These are phyloP conservation scores for Germaria angustata DNA, from an alignment of 2,888 invertebrate species.

Conservation along the genomic window DNA sequence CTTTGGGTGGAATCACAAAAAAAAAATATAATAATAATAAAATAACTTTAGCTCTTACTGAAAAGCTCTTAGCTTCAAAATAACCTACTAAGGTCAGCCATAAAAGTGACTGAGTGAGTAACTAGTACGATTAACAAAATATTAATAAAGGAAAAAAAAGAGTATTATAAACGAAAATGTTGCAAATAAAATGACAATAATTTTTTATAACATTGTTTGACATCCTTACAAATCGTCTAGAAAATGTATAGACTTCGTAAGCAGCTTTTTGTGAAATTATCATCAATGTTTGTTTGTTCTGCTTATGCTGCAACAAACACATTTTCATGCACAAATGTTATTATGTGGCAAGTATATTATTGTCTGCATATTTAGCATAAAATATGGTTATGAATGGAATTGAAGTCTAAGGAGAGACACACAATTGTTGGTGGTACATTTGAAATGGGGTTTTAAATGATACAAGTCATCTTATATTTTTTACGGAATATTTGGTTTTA, in stretches of 20 bases:
- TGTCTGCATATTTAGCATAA: neutral
- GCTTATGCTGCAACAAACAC: neutral
- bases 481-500: neutral
- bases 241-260: conserved; percentile 16
- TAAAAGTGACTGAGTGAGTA: conserved; percentile 14
- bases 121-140: conserved; percentile 7
- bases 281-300: conserved; percentile 48
- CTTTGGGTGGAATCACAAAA: conserved; percentile 36
- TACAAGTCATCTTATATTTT: conserved; percentile 19
- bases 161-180: conserved; percentile 69
- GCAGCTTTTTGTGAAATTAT: conserved; percentile 58
- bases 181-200: conserved; percentile 76
- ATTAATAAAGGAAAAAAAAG: neutral
- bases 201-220: conserved; percentile 78
- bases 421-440: conserved; percentile 24
- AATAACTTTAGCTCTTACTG: neutral
- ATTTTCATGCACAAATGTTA: neutral
- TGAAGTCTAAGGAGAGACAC: neutral
- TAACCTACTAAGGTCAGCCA: conserved; percentile 37
- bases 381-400: neutral
- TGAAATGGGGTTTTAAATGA: conserved; percentile 32
- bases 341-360: neutral
- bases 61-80: conserved; percentile 16
- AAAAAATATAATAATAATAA: no score
- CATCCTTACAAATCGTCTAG: conserved; percentile 68